Evolutionary conservation across 37 sponge, comb jelly and placozoan species (phyloP), one percentile per base, ranked within the genome.

Genomic region (Crambe crambe): DNA sequence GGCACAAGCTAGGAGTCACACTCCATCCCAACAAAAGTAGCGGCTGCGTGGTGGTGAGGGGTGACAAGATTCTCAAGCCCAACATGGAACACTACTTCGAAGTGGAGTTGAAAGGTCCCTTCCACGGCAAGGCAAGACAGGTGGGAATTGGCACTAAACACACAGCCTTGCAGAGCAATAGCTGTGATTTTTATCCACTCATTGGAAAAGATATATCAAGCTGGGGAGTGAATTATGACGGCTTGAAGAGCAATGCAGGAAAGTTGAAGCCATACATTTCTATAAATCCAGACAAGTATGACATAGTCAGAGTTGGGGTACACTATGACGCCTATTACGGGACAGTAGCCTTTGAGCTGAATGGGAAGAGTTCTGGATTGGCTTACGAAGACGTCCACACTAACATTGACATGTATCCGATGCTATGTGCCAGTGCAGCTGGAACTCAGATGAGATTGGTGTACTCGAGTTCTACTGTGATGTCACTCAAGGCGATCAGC

Each of bases 41-140:
- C 17, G 77, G 88, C 1, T 91, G 88, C 41, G 65, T 68, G 0
- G 92, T 75, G 8, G 59, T 87, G 0, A 73, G 80, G 22, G 92
- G 92, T 3, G 70, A 51, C 54, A 79, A 64, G 42, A 35, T 87
- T 6, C 82, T 91, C 15, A 59, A 21, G 3, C 29, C 72, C 15
- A 83, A 87, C 61, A 91, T 91, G 92, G 92, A 91, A 36, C 92
- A 91, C 54, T 83, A 74, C 83, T 91, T 91, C 68, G 88, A 91
- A 47, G 85, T 91, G n/a, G 80, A 86, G n/a, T 59, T 91, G 80
- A 38, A 56, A 18, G 65, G 66, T 1, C 92, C 92, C 12, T 87
- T 87, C n/a, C 66, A 80, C 57, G 92, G 92, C 12, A 68, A 83
- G 26, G 92, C 88, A 37, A 42, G 85, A n/a, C 83, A 83, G 81